phyloP scores from a whole-genome alignment of 2,113 vertebrate species.

The Pygoscelis antarcticus region DNA sequence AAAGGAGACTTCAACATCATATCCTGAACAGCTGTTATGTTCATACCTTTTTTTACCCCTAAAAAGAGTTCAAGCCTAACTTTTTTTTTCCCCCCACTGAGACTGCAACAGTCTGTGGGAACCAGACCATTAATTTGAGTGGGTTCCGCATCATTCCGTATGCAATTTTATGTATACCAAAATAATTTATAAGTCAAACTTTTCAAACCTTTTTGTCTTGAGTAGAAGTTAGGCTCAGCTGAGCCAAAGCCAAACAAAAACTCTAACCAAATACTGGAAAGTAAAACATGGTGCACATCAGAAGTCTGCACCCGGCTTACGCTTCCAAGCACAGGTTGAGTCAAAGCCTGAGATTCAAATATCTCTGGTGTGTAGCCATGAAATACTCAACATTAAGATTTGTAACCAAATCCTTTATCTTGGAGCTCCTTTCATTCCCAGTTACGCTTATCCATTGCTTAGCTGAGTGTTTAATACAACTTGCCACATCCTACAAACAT shows the following conservation, averaged over 20 bases:
- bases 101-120: background rate
- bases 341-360: background rate
- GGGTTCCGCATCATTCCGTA: background rate
- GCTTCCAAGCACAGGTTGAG: background rate
- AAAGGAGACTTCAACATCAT: background rate
- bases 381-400: background rate
- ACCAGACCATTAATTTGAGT: background rate
- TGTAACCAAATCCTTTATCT: background rate
- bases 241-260: background rate
- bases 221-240: background rate
- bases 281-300: background rate
- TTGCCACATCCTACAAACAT: background rate
- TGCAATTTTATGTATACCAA: background rate
- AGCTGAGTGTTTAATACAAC: background rate
- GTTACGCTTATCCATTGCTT: fast-evolving
- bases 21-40: background rate
- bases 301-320: background rate
- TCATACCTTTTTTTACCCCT: background rate
- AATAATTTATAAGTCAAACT: background rate
- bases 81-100: fast-evolving
- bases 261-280: background rate
- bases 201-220: background rate
- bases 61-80: background rate
- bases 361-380: background rate
- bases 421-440: background rate